Evolutionary conservation across 2,113 vertebrate genomes (phyloP).

Genomic region (Columbina picui): DNA sequence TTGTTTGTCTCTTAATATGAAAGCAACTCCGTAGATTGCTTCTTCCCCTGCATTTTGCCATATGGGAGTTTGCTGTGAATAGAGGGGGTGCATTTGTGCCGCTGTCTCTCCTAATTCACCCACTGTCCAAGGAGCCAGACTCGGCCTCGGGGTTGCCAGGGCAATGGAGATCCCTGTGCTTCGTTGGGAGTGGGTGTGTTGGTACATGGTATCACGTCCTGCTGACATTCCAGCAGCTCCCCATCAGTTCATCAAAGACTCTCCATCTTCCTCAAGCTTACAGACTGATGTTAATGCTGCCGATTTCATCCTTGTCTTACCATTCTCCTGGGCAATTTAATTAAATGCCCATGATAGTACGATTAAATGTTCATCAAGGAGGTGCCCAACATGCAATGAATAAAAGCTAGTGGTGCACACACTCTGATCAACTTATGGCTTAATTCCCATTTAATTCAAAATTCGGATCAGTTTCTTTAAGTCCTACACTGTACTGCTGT

Average conservation of each 20-base stretch:
- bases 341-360: neutral
- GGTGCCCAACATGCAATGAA: neutral
- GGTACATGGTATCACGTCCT: neutral
- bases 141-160: neutral
- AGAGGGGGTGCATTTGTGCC: neutral
- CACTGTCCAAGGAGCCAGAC: neutral
- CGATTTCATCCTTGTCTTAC: neutral
- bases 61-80: constrained; percentile 1
- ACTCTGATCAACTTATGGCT: neutral
- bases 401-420: neutral
- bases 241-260: neutral
- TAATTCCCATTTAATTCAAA: neutral
- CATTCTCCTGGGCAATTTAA: neutral
- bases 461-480: neutral
- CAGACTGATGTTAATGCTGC: neutral
- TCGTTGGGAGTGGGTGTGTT: neutral
- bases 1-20: constrained; percentile 20
- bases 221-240: neutral
- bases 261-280: neutral
- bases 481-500: neutral
- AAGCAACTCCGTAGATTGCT: neutral
- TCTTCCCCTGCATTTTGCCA: constrained; percentile 2
- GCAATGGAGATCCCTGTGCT: neutral
- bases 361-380: neutral
- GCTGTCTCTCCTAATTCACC: neutral